phyloP scores from a whole-genome alignment of 1,140 invertebrate species.

The Periplaneta americana region DNA sequence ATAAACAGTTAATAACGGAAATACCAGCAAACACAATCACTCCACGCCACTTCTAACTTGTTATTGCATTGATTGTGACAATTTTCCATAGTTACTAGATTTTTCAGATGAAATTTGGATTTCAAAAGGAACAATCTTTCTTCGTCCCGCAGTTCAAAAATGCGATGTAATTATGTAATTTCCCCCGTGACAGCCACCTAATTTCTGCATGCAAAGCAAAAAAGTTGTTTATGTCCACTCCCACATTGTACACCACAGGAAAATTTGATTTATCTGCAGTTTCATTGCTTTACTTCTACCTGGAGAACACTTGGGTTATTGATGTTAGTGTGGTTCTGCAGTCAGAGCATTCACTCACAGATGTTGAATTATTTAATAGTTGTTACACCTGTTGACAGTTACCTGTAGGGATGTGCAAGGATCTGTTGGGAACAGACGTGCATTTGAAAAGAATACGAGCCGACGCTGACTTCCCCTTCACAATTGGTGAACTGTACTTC shows the following conservation, averaged over 20 bases:
- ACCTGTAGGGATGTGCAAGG: constrained; percentile 31
- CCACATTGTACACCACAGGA: background rate
- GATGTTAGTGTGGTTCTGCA: no score
- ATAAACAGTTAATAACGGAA: no score
- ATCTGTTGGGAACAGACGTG: constrained; percentile 30
- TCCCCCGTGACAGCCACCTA: no score
- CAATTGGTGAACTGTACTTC: constrained; percentile 43
- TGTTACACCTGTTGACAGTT: constrained; percentile 14
- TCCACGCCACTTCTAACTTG: no score
- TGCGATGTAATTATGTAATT: no score
- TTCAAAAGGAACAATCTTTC: no score
- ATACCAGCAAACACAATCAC: no score
- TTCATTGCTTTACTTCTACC: background rate
- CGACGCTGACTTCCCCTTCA: background rate
- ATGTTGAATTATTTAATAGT: background rate
- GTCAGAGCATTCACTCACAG: background rate
- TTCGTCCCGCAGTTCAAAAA: no score
- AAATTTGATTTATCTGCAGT: background rate
- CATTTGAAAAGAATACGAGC: constrained; percentile 17
- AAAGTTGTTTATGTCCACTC: background rate
- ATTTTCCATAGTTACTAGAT: no score
- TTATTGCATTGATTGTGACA: no score
- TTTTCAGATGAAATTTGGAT: no score
- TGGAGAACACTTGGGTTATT: background rate
- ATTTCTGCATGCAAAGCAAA: no score